phyloP scores from a whole-genome alignment of 2,113 vertebrate genomes.

The Vimba vimba region DNA sequence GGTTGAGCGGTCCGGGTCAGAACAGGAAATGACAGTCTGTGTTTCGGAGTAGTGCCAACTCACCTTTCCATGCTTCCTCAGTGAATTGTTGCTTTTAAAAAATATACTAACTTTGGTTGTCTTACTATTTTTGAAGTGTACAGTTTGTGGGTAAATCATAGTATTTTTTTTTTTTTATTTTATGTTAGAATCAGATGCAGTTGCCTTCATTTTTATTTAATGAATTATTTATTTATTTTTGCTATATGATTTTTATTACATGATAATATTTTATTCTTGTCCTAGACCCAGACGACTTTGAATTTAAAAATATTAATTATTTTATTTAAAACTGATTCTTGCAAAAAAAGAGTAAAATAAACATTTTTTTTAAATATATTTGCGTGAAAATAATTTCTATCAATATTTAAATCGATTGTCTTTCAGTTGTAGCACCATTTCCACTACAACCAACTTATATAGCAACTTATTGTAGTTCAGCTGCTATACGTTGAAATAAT shows the following conservation, averaged over 20 bases:
- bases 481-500: too few relatives aligned
- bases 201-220: too few relatives aligned
- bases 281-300: background rate
- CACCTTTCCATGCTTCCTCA: background rate
- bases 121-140: background rate
- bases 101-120: background rate
- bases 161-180: too few relatives aligned
- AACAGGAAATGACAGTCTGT: conserved; percentile 1
- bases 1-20: background rate
- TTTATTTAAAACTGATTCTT: background rate
- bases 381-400: background rate
- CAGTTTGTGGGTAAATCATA: background rate
- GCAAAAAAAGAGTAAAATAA: background rate
- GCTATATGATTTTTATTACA: background rate
- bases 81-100: background rate
- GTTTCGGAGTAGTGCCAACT: conserved; percentile 5
- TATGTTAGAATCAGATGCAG: too few relatives aligned
- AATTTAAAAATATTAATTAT: background rate
- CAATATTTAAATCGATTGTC: background rate
- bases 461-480: too few relatives aligned
- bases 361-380: background rate
- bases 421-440: background rate
- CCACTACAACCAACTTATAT: background rate
- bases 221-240: too few relatives aligned
- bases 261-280: background rate